Percentiles rank a stretch among this genome's conserved stretches.
phyloP scores from a whole-genome alignment of 2,888 invertebrate genomes.

The Teleogryllus oceanicus region DNA sequence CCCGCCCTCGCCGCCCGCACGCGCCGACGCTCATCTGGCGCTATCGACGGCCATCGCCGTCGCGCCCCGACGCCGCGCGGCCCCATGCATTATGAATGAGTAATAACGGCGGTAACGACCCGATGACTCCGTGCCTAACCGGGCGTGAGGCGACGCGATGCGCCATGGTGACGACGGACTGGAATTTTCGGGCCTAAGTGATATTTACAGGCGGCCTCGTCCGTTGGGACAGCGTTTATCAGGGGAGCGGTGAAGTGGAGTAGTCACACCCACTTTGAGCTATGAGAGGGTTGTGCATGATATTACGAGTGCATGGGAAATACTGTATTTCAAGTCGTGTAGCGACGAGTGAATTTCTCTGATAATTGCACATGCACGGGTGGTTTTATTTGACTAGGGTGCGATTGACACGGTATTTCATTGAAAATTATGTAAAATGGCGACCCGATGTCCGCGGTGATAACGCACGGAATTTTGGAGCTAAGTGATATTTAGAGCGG shows the following conservation, averaged over 20 bases:
- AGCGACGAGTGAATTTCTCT: no score
- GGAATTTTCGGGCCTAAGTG: background rate
- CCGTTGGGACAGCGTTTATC: no score
- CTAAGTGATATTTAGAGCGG: background rate
- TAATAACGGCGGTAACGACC: constrained; percentile 18
- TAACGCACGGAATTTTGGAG: background rate
- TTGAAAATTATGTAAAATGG: background rate
- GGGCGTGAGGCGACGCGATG: background rate
- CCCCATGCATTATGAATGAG: constrained; percentile 18
- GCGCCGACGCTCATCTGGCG: background rate
- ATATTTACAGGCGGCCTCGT: background rate
- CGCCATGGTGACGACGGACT: background rate
- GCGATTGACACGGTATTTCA: no score
- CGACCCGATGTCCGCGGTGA: background rate
- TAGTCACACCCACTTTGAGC: no score
- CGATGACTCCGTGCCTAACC: constrained; percentile 3
- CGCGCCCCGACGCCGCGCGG: background rate
- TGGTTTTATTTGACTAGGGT: no score
- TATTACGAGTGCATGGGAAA: no score
- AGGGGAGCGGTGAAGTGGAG: no score
- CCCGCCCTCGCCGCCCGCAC: background rate
- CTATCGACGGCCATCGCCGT: background rate
- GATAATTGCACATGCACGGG: no score
- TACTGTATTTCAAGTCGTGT: no score
- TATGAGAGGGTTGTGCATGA: no score